phyloP scores from a whole-genome alignment of 2,113 vertebrate genomes.

The Oncorhynchus gorbuscha region DNA sequence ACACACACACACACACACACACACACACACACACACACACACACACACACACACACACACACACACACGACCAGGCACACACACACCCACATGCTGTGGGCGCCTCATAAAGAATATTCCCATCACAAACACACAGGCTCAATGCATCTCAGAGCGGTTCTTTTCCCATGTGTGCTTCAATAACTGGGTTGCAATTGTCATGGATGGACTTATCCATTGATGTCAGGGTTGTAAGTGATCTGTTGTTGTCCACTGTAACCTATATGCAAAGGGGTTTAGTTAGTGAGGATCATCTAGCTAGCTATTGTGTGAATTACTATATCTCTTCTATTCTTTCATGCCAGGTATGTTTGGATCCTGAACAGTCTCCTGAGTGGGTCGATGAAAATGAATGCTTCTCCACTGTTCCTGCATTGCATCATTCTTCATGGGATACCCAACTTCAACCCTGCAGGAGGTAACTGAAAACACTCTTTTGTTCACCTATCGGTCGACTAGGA shows the following conservation, averaged over 20 bases:
- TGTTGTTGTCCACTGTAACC: too few relatives aligned
- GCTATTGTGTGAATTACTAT: background rate
- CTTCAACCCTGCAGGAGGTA: constrained; percentile 86
- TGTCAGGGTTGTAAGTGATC: too few relatives aligned
- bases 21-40: too few relatives aligned
- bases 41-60: too few relatives aligned
- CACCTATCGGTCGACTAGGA: background rate
- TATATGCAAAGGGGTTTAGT: too few relatives aligned
- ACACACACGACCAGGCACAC: too few relatives aligned
- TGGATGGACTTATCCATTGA: too few relatives aligned
- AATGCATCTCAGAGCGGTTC: too few relatives aligned
- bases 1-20: too few relatives aligned
- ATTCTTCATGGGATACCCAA: constrained; percentile 86
- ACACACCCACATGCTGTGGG: background rate
- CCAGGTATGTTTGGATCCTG: constrained; percentile 91
- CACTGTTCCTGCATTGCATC: constrained; percentile 89
- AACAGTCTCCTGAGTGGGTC: constrained; percentile 88
- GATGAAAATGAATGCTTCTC: constrained; percentile 90
- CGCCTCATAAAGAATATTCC: background rate
- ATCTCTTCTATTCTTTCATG: constrained; percentile 26
- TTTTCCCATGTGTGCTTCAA: too few relatives aligned
- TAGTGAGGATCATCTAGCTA: background rate
- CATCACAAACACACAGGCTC: too few relatives aligned
- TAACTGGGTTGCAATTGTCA: too few relatives aligned
- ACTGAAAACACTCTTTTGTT: background rate